Evolutionary conservation across 1,140 invertebrate genomes (phyloP).

Genomic region (Hylaeus anthracinus): DNA sequence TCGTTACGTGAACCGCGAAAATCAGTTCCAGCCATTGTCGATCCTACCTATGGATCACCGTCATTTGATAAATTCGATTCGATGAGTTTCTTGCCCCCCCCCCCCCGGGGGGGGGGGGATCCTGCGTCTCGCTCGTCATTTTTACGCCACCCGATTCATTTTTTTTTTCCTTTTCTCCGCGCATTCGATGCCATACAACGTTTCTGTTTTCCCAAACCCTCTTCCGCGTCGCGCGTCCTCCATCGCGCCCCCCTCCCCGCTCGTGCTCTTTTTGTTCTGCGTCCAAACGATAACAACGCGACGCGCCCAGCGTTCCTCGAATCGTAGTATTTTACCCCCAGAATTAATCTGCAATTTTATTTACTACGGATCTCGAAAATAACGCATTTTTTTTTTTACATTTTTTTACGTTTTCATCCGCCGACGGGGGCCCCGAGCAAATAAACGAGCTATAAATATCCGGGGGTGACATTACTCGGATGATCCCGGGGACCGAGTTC

Average conservation of each 20-base stretch:
- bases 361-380: conserved; percentile 50
- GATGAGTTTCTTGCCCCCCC: conserved; percentile 26
- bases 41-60: conserved; percentile 52
- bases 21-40: conserved; percentile 70
- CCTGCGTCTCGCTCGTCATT: conserved; percentile 19
- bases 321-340: conserved; percentile 44
- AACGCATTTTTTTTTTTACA: conserved; percentile 24
- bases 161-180: conserved; percentile 7
- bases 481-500: conserved; percentile 9
- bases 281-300: conserved; percentile 43
- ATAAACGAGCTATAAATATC: conserved; percentile 45
- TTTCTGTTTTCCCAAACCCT: conserved; percentile 40
- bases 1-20: conserved; percentile 76
- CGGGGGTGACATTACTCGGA: conserved; percentile 40
- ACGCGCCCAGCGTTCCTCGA: conserved; percentile 34
- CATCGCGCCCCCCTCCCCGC: background rate
- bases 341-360: conserved; percentile 54
- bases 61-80: conserved; percentile 63
- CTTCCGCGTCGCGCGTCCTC: background rate
- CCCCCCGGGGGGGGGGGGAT: background rate
- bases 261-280: conserved; percentile 15
- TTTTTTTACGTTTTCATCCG: too few relatives aligned
- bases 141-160: background rate
- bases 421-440: background rate
- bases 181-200: conserved; percentile 12